Percentiles rank a stretch among this genome's conserved stretches.
Conservation (phyloP, 2,888 invertebrate species). For the Acleris holmiana region DNA sequence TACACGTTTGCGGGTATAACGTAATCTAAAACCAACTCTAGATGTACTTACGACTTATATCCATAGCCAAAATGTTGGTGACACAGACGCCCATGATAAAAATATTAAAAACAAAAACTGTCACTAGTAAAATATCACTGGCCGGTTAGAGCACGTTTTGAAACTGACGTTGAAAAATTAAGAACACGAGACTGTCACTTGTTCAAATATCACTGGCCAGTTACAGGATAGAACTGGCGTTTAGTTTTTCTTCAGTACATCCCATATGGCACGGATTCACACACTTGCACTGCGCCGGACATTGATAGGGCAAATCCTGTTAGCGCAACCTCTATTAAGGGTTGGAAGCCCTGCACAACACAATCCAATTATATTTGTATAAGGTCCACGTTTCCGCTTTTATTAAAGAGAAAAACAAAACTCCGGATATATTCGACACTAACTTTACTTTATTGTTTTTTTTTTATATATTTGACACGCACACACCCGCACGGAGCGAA, state of each 20-base stretch:
- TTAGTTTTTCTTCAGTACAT: conserved; percentile 13
- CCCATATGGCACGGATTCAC: conserved; percentile 28
- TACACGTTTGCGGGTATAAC: conserved; percentile 24
- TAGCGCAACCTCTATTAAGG: conserved; percentile 35
- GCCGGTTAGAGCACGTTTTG: not conserved
- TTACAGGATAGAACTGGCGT: not conserved
- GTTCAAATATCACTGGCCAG: conserved; percentile 9
- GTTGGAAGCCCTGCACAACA: conserved; percentile 32
- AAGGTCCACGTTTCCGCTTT: conserved; percentile 16
- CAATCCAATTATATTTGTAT: conserved; percentile 24
- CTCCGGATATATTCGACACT: not conserved
- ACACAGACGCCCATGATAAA: conserved; percentile 72
- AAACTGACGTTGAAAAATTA: no score
- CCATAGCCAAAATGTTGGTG: conserved; percentile 74
- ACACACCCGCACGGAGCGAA: conserved; percentile 56
- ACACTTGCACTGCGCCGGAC: conserved; percentile 23
- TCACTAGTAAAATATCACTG: conserved; percentile 1
- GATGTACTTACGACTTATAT: conserved; percentile 72
- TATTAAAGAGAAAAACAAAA: not conserved
- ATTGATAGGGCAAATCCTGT: conserved; percentile 34
- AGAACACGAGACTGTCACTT: no score
- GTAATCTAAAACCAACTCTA: conserved; percentile 24
- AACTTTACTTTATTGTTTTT: not conserved
- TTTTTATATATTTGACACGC: conserved; percentile 32
- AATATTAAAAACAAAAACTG: conserved; percentile 34